Base-by-base conservation (phyloP, 1,140 invertebrate species). In the Aphaenogaster floridana region DNA sequence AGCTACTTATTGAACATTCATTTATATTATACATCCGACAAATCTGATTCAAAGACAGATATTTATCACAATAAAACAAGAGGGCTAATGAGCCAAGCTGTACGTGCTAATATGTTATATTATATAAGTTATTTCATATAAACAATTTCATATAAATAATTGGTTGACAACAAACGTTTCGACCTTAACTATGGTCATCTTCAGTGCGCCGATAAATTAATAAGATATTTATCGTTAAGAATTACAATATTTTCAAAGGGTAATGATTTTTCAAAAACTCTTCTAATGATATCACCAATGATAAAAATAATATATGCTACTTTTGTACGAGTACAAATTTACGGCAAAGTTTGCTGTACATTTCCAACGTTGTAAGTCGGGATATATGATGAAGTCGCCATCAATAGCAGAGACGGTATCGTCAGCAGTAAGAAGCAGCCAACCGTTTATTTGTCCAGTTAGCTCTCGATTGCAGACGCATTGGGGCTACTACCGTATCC, bases 341-440 rank as follows among this genome's bases (percentile, higher is more conserved):
- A 71, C 9, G 9, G 3, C 7, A 9, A 34, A 13, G 1, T 57
- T 42, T 8, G 5, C 0, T 13, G 17, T 34, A 57, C 1, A 15
- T 72, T 72, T n/a, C 6, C 68, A 15, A 83, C 11, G 45, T 74
- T 72, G 17, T 21, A 34, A 81, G 52, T 45, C 21, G 28, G 3
- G 7, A 48, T 34, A 15, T 68, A 74, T 69, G 66, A 84, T 76
- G 42, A 76, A 36, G 71, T 54, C 17, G 54, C n/a, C 34, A 50
- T 45, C 54, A 90, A 87, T 87, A 76, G 78, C 71, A 78, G 57
- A 59, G 85, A 69, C 45, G 66, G 63, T 69, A 63, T 57, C 87
- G 78, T 84, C 76, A 79, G 85, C 88, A 59, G 77, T 78, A 80
- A 90, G 86, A 90, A 86, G 85, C 88, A 87, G 79, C 79, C 81